phyloP scores from a whole-genome alignment of 1,140 invertebrate species.

The Chionoecetes opilio region DNA sequence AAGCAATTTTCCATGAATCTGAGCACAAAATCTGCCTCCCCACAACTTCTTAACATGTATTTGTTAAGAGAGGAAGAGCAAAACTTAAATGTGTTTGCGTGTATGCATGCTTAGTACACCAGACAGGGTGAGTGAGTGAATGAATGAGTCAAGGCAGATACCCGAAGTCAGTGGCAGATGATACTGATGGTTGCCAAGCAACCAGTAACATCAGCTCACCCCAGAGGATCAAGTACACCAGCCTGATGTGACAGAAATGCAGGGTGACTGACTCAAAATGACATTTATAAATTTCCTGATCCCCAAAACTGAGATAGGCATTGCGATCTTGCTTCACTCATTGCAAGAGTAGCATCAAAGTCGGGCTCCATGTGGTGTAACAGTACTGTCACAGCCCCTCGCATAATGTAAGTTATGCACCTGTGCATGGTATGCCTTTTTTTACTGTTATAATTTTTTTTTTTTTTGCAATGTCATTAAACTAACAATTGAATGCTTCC shows the following conservation, averaged over 20 bases:
- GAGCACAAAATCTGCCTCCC: slow-evolving; percentile 70
- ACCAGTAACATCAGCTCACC: slow-evolving; percentile 39
- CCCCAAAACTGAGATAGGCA: not conserved
- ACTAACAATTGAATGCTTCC: slow-evolving; percentile 78
- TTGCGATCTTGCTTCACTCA: slow-evolving; percentile 19
- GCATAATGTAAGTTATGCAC: slow-evolving; percentile 60
- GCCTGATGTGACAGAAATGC: slow-evolving; percentile 46
- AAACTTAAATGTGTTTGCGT: not conserved
- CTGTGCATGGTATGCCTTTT: slow-evolving; percentile 60
- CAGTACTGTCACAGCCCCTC: slow-evolving; percentile 16
- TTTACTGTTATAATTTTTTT: slow-evolving; percentile 75
- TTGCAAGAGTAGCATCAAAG: not conserved
- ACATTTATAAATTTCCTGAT: slow-evolving; percentile 1
- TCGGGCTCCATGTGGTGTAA: not conserved
- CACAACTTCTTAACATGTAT: slow-evolving; percentile 44
- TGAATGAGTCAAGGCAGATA: slow-evolving; percentile 52
- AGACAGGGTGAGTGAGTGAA: slow-evolving; percentile 44
- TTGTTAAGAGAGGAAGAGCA: not conserved
- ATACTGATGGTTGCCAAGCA: slow-evolving; percentile 69
- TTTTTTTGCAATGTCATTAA: slow-evolving; percentile 70
- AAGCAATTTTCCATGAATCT: slow-evolving; percentile 30
- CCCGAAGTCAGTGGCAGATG: slow-evolving; percentile 41
- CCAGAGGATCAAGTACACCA: slow-evolving; percentile 69
- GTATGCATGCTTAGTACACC: not conserved
- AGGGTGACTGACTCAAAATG: not conserved